Evolutionary conservation across 2,888 invertebrate genomes (phyloP), one percentile per base, ranked within the genome.

Genomic region (Thera obeliscata): DNA sequence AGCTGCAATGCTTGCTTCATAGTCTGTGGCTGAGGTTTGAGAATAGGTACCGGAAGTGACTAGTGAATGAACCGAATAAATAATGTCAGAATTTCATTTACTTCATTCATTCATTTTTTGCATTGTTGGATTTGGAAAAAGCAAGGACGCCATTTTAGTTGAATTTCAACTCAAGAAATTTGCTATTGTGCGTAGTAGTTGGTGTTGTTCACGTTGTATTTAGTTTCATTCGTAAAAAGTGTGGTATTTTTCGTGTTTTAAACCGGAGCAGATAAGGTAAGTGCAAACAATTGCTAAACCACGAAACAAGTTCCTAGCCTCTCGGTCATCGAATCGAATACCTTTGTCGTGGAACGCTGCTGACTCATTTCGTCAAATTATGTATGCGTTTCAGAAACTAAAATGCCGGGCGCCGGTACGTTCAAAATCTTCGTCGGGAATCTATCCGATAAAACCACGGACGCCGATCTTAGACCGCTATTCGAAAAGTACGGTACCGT

Each of bases 361-460:
- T 90, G 90, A 91, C 89, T 93, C 89, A 93, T 88, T 87, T 89
- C 92, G 92, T 85, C 83, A 90, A 89, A 87, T 91, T 92, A 76
- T 93, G 91, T 91, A 91, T 93, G 92, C 93, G 93, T 93, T 93
- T 93, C 93, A 93, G 93, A 93, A 90, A 76, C 88, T 90, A 94
- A 88, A 91, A 97, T 97, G 97, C 97, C 97, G 95, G 97, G 97
- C 95, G 96, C 97, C 95, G 97, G 97, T 94, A 98, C 98, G 85
- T 98, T 97, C 95, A 98, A 98, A 95, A 97, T 99, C 90, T 99
- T 99, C 95, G 97, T 99, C 95, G 99, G 99, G 88, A 99, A 99
- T 94, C 95, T 99, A 83, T 96, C 98, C 94, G 98, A 98, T 94
- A 97, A 97, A 93, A 98, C 98, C 73, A 96, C 97, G 82, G 96